phyloP scores from a whole-genome alignment of 2,888 invertebrate genomes.

The Tyria jacobaeae region DNA sequence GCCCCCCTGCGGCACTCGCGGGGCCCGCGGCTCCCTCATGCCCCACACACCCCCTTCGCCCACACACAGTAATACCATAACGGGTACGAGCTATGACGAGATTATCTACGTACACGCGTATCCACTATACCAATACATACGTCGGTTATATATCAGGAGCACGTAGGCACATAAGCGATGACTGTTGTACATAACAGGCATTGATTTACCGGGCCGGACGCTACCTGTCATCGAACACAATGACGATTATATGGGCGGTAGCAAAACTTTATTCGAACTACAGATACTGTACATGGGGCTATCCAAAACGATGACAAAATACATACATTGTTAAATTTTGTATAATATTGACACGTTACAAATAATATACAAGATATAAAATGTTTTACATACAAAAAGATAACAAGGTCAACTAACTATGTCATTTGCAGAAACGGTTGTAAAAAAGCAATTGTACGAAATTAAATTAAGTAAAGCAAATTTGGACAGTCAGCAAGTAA shows the following conservation, averaged over 20 bases:
- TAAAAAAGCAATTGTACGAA: no score
- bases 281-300: conserved; percentile 8
- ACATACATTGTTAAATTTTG: not conserved
- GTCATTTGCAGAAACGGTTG: no score
- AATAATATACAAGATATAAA: no score
- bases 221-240: conserved; percentile 76
- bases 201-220: conserved; percentile 81
- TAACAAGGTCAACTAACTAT: not conserved
- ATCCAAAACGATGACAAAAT: not conserved
- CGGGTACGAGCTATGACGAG: conserved; percentile 86
- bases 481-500: no score
- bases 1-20: conserved; percentile 78
- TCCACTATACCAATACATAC: conserved; percentile 73
- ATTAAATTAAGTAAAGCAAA: no score
- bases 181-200: conserved; percentile 74
- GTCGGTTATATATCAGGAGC: conserved; percentile 72
- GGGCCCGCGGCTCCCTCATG: conserved; percentile 55
- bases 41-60: conserved; percentile 59
- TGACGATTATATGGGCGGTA: conserved; percentile 67
- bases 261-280: conserved; percentile 60
- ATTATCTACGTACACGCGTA: conserved; percentile 84
- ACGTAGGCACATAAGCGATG: conserved; percentile 79
- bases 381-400: no score
- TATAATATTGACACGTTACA: not conserved
- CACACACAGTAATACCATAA: conserved; percentile 85